Evolutionary conservation across 2,797 vertebrate genomes (phyloP), one percentile per base, ranked within the genome.

Genomic region (Epinephelus coioides): DNA sequence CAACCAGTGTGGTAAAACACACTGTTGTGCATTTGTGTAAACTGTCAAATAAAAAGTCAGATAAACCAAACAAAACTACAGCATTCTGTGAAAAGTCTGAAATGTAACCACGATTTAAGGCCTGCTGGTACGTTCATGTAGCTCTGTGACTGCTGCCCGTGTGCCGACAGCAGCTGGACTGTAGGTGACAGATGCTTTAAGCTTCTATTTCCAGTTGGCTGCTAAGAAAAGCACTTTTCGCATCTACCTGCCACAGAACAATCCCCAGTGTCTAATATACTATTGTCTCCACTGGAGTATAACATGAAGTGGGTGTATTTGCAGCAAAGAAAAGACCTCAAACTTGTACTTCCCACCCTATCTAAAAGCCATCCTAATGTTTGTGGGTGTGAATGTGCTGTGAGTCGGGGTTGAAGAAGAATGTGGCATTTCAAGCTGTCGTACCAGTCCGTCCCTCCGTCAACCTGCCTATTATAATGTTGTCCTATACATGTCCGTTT

Each of bases 131-230:
- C 69, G 69, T 75, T 72, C 15, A 17, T 74, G n/a, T 13, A 30
- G 18, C 18, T n/a, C 47, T 40, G 60, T 82, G 61, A 77, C 57
- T 56, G 47, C 5, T 68, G 73, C 40, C 12, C 61, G 70, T 49
- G 59, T 79, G 30, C 62, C 49, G 56, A 13, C 38, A 78, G 74
- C 72, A 86, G 76, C 84, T 90, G 77, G 74, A 73, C 86, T 78
- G 50, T 75, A 83, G 86, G 88, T 90, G 88, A 88, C 77, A 90
- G 74, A 87, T 92, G 86, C 79, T 81, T 90, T 57, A 54, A 69
- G 89, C 59, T 79, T 78, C 81, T 86, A 86, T 88, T 90, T 84
- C 57, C 51, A 88, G 69, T 67, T 44, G 47, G 34, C 67, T 79
- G 38, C 56, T 65, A 68, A 74, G 57, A 79, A 76, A 84, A 78